Base-by-base conservation (phyloP, 1,140 invertebrate genomes). In the Drosophila paulistorum region DNA sequence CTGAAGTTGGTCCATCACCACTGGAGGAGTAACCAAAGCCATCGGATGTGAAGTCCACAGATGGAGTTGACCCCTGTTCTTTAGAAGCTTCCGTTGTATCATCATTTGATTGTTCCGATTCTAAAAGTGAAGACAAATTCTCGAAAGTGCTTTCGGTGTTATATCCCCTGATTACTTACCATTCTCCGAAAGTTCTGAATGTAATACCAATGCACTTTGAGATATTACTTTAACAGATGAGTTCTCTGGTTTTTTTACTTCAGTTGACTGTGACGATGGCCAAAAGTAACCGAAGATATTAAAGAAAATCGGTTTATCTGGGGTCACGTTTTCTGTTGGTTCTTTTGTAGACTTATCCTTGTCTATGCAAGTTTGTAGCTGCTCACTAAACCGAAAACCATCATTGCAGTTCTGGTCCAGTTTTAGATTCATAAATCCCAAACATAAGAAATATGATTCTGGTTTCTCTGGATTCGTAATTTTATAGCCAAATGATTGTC, bases 401-500 rank as follows among this genome's bases (percentile, higher is more conserved):
- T 80, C 64, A 0, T 63, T 14, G 39, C 84, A 87, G 3, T 45
- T 64, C 5, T 37, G 74, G 11, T 26, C 64, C 20, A 80, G 58
- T 10, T 80, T 65, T 0, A 51, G 20, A 20, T 84, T 84, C 2
- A 87, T n/a, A 2, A 72, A 33, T 3, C 84, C 84, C 1, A 87
- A 23, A 23, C 84, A 87, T 0, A 84, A 45, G 11, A 60, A 75
- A 55, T 83, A 87, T 48, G 80, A 68, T 6, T 59, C 54, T n/a
- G 84, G 51, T 67, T 87, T 64, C 7, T 55, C 58, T 54, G 77
- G 64, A 62, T 77, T 71, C 14, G 41, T 37, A 14, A 57, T 55
- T 73, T 82, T 87, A 64, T 71, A 80, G 66, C 84, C 84, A 64
- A 87, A 87, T 11, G 64, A 39, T 26, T 75, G 63, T 45, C 77